phyloP scores from a whole-genome alignment of 2,888 invertebrate genomes.

The Carpatolechia fugitivella region DNA sequence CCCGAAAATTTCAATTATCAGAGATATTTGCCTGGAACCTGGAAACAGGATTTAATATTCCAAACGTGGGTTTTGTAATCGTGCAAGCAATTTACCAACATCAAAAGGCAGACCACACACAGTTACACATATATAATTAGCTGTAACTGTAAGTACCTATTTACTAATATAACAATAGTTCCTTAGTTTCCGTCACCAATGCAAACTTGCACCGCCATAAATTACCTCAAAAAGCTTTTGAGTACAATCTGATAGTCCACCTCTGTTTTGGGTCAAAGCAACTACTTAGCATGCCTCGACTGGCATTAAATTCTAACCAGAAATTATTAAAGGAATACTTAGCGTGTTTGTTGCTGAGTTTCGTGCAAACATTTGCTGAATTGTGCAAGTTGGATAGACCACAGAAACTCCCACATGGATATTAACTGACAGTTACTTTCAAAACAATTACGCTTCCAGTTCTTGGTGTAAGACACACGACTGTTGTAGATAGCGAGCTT shows the following conservation, averaged over 20 bases:
- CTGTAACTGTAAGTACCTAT: no score
- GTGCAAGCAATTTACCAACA: neutral
- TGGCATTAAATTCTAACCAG: conserved; percentile 29
- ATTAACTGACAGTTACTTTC: conserved; percentile 57
- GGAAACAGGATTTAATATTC: neutral
- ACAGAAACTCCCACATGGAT: conserved; percentile 48
- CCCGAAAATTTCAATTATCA: neutral
- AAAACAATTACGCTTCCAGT: conserved; percentile 54
- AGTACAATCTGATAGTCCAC: conserved; percentile 43
- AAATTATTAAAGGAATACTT: conserved; percentile 38
- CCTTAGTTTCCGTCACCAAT: conserved; percentile 26
- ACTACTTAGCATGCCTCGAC: conserved; percentile 40
- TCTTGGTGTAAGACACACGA: conserved; percentile 32
- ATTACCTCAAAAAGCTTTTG: conserved; percentile 44
- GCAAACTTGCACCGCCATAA: conserved; percentile 38
- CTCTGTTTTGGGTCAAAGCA: conserved; percentile 43
- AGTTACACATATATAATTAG: neutral
- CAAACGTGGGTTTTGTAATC: neutral
- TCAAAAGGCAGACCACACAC: neutral
- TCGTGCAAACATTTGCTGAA: conserved; percentile 53
- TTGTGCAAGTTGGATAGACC: conserved; percentile 50
- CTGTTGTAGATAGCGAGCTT: conserved; percentile 15
- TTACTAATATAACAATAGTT: neutral
- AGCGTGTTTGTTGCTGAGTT: conserved; percentile 40
- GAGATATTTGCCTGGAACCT: neutral